Conservation (phyloP, 1,140 invertebrate species). For the Periplaneta americana region DNA sequence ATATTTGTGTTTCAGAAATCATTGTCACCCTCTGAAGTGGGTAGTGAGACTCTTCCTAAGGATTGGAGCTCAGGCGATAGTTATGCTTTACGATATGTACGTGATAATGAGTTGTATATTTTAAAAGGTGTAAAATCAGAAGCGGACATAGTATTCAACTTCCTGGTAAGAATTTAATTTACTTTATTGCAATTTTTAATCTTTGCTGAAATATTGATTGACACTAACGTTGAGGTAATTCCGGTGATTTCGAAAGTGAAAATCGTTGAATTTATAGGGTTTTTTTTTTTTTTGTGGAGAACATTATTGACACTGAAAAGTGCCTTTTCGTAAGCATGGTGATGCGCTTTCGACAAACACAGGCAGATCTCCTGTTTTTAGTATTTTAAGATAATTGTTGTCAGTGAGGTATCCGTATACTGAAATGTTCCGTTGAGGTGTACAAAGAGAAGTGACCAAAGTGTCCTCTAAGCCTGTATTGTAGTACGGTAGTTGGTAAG, state of each 20-base stretch:
- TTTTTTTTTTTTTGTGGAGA: not conserved
- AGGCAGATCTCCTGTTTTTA: too few relatives aligned
- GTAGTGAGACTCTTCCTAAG: conserved; percentile 59
- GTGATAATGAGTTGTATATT: conserved; percentile 57
- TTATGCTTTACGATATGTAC: conserved; percentile 60
- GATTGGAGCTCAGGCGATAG: conserved; percentile 54
- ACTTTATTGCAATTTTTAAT: not conserved
- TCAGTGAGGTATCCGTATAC: too few relatives aligned
- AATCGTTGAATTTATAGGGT: not conserved
- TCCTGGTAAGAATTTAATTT: conserved; percentile 45
- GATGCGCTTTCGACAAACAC: not conserved
- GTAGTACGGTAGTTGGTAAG: too few relatives aligned
- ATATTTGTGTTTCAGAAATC: conserved; percentile 45
- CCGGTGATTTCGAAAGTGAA: not conserved
- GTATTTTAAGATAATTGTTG: too few relatives aligned
- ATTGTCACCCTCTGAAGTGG: conserved; percentile 50
- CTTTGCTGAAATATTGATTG: not conserved
- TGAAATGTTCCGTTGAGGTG: too few relatives aligned
- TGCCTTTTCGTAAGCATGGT: not conserved
- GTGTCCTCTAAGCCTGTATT: too few relatives aligned
- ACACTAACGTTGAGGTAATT: not conserved
- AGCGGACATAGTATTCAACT: conserved; percentile 54
- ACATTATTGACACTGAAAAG: too few relatives aligned
- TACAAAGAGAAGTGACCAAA: too few relatives aligned
- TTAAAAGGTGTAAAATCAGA: conserved; percentile 31